Conservation (phyloP, 2,113 vertebrate species). For the Eulemur rufifrons region DNA sequence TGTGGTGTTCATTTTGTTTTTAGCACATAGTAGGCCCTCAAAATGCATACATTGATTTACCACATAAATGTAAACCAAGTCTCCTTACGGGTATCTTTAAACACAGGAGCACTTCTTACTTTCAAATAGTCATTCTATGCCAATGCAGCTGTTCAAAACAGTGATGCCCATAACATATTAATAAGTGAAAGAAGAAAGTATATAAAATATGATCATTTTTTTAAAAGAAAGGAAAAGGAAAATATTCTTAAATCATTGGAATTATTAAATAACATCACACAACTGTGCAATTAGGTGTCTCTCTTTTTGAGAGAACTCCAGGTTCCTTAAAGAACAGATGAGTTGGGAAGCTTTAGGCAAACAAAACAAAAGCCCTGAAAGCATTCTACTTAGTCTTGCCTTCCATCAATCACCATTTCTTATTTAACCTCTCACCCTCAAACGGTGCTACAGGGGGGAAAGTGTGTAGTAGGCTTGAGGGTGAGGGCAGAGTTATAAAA, state of each 20-base stretch:
- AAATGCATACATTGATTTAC: neutral
- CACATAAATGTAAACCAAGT: neutral
- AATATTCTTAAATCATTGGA: conserved; percentile 18
- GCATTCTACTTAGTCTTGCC: neutral
- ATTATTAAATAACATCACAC: conserved; percentile 37
- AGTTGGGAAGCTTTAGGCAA: conserved; percentile 38
- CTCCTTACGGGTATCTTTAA: neutral
- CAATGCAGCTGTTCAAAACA: neutral
- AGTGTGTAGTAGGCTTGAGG: neutral
- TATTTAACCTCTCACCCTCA: conserved; percentile 25
- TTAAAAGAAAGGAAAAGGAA: neutral
- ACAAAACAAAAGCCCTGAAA: conserved; percentile 40
- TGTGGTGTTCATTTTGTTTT: neutral
- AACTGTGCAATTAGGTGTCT: neutral
- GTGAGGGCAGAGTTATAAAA: neutral
- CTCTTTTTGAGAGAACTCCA: neutral
- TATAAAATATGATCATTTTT: neutral
- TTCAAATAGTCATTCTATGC: neutral
- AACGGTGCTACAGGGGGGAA: neutral
- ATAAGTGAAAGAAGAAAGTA: neutral
- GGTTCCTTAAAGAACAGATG: conserved; percentile 27
- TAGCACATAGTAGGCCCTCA: neutral
- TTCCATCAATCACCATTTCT: conserved; percentile 32
- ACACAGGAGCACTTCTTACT: neutral
- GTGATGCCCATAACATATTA: neutral